Base-by-base conservation (phyloP, 2,797 vertebrate species). In the Heterohyrax brucei region DNA sequence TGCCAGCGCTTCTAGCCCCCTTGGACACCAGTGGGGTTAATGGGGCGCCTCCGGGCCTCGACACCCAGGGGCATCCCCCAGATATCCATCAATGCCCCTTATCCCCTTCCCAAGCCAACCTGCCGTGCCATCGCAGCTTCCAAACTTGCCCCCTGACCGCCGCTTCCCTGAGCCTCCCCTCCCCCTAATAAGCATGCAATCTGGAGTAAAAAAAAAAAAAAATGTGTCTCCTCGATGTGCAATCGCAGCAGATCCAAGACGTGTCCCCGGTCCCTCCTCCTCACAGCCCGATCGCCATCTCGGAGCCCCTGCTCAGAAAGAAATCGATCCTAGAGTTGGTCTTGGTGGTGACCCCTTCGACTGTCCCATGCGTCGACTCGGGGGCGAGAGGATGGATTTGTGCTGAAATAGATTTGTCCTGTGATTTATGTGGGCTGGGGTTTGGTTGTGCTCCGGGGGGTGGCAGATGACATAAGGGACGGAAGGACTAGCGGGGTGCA, bases 101-200 rank as follows among this genome's bases (percentile, higher is more conserved):
- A 30, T 26, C 48, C 73, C 18, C 30, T 12, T 66, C 46, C 8
- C 21, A 13, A 24, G 85, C 48, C 87, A 73, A 10, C 62, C 86
- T 73, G 39, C 87, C 33, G 46, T 44, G 62, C 94, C 30, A 19
- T 78, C 78, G 22, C 53, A 19, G 78, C 62, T 89, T 90, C 73
- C 94, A 50, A 89, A 96, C 95, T 95, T 89, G 39, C 73, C 78
- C 72, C 77, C 53, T 44, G 4, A 30, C 18, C 18, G 18, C 70
- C 22, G 22, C 44, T 14, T 88, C 56, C 80, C 82, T 2, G 62
- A 64, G 39, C 61, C 84, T 79, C 70, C 33, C 70, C 39, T 39
- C 85, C 83, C 70, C 33, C 64, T n/a, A 21, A 59, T 56, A 39
- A 81, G 48, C 85, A 24, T 90, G 88, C 82, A 88, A 44, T 86